phyloP scores from a whole-genome alignment of 2,888 invertebrate species.

The Tetranychus piercei region DNA sequence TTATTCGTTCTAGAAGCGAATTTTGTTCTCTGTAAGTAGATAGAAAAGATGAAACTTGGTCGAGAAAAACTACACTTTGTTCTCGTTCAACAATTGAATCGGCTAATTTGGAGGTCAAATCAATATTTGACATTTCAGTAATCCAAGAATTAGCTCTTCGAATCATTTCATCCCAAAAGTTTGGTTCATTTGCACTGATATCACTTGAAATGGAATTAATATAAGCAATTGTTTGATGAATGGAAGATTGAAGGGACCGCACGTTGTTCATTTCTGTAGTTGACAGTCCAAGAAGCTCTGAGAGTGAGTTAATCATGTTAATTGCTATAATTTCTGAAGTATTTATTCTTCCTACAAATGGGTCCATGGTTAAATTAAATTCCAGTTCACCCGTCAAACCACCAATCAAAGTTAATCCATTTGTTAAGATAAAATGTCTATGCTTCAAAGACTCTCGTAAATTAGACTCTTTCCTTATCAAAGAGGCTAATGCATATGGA shows the following conservation, averaged over 20 bases:
- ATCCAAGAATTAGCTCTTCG: not conserved
- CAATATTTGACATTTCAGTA: not conserved
- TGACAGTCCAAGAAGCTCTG: not conserved
- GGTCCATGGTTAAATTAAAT: not conserved
- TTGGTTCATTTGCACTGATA: not conserved
- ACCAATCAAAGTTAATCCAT: not conserved
- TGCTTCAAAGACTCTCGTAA: not conserved
- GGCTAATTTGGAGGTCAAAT: not conserved
- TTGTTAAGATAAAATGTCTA: too few relatives aligned
- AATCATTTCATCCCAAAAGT: not conserved
- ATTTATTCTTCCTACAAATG: not conserved
- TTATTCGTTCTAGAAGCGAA: not conserved
- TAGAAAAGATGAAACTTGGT: not conserved
- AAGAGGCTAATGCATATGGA: not conserved
- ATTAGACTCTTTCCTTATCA: not conserved
- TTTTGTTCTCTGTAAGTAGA: not conserved
- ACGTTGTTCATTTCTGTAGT: not conserved
- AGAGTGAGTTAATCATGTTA: not conserved
- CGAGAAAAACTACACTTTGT: not conserved
- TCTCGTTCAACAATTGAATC: not conserved
- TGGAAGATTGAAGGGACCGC: not conserved
- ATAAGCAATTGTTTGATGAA: not conserved
- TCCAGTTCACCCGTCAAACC: not conserved
- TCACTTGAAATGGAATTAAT: not conserved
- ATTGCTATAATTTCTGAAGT: not conserved